A percentile compares a stretch with the other conserved stretches of the same genome.
Evolutionary conservation across 1,140 invertebrate species (phyloP).

Genomic region (Diuraphis noxia): DNA sequence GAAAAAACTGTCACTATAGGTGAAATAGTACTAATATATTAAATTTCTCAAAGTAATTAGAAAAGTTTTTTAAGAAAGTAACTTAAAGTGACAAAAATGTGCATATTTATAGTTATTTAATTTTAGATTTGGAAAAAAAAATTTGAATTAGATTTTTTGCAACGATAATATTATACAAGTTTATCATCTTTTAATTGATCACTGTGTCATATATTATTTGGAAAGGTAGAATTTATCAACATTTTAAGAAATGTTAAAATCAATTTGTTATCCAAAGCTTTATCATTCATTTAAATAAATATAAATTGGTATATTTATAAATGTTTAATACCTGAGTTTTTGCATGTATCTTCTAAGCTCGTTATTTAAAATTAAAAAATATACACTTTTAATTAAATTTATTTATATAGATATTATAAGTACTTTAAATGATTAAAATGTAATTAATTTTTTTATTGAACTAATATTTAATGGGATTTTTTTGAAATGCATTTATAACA

Average conservation of each 20-base stretch:
- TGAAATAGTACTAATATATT: background rate
- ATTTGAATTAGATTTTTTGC: background rate
- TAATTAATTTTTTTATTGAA: background rate
- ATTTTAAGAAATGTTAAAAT: background rate
- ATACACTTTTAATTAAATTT: no score
- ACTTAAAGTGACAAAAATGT: background rate
- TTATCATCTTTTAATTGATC: background rate
- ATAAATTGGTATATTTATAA: background rate
- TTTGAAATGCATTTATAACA: background rate
- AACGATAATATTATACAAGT: background rate
- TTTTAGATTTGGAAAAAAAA: background rate
- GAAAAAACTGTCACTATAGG: background rate
- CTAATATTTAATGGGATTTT: background rate
- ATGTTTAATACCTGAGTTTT: background rate
- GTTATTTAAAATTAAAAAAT: background rate
- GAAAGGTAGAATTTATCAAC: background rate
- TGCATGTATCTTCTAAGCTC: no score
- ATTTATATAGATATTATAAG: no score
- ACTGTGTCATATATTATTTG: background rate
- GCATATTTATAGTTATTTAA: background rate
- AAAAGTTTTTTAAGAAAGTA: background rate
- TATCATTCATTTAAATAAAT: no score
- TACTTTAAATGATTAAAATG: no score
- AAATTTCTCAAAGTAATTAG: background rate
- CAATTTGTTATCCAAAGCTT: no score